phyloP scores from a whole-genome alignment of 1,140 invertebrate genomes.

The Brevipalpus yothersi region DNA sequence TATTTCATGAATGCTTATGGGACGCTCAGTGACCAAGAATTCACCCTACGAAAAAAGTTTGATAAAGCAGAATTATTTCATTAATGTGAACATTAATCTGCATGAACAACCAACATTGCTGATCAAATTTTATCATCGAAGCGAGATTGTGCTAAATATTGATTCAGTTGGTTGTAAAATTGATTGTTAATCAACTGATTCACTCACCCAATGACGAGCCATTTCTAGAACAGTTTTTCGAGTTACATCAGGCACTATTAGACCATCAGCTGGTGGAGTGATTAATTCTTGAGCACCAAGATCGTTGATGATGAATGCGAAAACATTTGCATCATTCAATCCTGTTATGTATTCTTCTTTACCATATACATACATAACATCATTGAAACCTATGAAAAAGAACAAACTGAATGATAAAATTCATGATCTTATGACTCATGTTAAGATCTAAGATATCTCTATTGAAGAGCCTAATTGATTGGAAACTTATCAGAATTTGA shows the following conservation, averaged over 20 bases:
- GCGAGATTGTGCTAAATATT: too few relatives aligned
- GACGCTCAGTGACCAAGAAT: not conserved
- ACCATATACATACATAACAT: not conserved
- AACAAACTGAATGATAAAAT: not conserved
- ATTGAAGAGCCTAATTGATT: too few relatives aligned
- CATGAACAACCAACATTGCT: too few relatives aligned
- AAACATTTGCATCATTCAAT: not conserved
- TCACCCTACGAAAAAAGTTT: not conserved
- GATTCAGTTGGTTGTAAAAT: too few relatives aligned
- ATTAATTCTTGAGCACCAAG: conserved; percentile 22
- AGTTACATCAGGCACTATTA: conserved; percentile 80
- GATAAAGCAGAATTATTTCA: not conserved
- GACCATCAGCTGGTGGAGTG: conserved; percentile 24
- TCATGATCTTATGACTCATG: too few relatives aligned
- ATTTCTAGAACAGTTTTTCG: conserved; percentile 62
- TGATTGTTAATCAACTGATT: not conserved
- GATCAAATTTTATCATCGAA: too few relatives aligned
- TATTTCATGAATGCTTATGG: not conserved
- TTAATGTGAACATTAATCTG: too few relatives aligned
- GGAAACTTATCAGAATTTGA: too few relatives aligned
- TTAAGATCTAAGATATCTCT: too few relatives aligned
- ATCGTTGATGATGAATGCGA: not conserved
- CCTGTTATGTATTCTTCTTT: not conserved
- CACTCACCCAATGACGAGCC: conserved; percentile 40
- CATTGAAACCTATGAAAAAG: not conserved